Conservation (phyloP, 2,113 vertebrate genomes). For the Rhinolophus sinicus region DNA sequence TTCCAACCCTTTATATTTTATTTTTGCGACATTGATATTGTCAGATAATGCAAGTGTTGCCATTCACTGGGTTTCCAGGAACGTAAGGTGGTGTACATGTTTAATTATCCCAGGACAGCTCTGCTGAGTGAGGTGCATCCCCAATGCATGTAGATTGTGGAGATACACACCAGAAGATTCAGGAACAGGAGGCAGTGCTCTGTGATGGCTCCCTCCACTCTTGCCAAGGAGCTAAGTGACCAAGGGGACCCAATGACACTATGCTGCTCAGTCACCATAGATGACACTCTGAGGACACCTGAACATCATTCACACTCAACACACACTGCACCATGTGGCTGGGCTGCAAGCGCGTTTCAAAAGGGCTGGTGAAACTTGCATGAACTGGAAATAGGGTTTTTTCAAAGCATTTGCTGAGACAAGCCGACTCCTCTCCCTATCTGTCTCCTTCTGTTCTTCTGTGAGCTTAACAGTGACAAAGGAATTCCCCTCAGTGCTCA, state of each 20-base stretch:
- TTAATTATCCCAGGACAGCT: background rate
- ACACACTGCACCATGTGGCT: fast-evolving
- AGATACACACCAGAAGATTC: too few species aligned
- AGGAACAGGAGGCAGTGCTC: background rate
- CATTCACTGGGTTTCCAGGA: background rate
- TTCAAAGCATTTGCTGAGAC: background rate
- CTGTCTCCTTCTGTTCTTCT: background rate
- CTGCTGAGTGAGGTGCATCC: fast-evolving
- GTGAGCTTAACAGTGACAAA: background rate
- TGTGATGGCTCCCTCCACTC: background rate
- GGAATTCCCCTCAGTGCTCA: background rate
- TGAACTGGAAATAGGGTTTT: background rate
- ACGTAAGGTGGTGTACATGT: fast-evolving
- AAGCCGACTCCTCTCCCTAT: too few species aligned
- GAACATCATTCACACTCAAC: background rate
- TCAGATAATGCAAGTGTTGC: background rate
- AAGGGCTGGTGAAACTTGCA: background rate
- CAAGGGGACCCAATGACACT: background rate
- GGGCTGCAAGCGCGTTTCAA: background rate
- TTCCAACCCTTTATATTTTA: background rate
- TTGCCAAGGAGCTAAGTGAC: background rate
- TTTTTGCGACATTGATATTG: background rate
- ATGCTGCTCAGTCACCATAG: background rate
- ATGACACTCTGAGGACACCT: background rate
- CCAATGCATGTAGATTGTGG: fast-evolving